Conservation (phyloP, 2,797 vertebrate species). For the Spatula versicolor region DNA sequence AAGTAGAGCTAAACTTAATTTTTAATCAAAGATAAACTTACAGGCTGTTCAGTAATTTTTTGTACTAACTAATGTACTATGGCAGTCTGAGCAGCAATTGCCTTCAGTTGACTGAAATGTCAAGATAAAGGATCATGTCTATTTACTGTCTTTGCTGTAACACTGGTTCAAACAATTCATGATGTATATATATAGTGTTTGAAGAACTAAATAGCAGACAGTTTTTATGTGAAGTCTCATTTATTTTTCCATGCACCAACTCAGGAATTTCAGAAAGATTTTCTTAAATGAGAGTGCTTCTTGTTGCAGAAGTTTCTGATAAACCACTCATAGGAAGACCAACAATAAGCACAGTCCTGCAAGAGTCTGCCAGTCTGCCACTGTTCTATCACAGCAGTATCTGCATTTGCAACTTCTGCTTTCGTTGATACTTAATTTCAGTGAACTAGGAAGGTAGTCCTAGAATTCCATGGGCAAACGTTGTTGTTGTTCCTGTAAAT, state of each 20-base stretch:
- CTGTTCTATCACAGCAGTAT: not conserved
- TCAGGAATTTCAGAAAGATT: conserved; percentile 6
- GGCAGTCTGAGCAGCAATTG: not conserved
- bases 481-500: not conserved
- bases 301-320: not conserved
- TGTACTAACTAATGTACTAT: conserved; percentile 1
- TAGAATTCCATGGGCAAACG: not conserved
- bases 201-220: not conserved
- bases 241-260: not conserved
- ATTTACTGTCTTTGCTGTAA: conserved; percentile 56
- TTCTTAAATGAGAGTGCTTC: not conserved
- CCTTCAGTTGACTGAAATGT: conserved; percentile 55
- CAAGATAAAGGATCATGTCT: conserved; percentile 60
- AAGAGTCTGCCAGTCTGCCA: not conserved
- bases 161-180: conserved; percentile 52
- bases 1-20: conserved; percentile 74
- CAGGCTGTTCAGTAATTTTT: conserved; percentile 68
- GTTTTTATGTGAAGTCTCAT: conserved; percentile 17
- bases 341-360: not conserved
- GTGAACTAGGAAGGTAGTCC: not conserved
- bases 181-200: not conserved
- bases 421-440: not conserved
- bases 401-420: not conserved
- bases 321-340: not conserved
- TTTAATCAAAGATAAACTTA: conserved; percentile 80